Evolutionary conservation across 2,113 vertebrate genomes (phyloP).

Genomic region (Anolis carolinensis): DNA sequence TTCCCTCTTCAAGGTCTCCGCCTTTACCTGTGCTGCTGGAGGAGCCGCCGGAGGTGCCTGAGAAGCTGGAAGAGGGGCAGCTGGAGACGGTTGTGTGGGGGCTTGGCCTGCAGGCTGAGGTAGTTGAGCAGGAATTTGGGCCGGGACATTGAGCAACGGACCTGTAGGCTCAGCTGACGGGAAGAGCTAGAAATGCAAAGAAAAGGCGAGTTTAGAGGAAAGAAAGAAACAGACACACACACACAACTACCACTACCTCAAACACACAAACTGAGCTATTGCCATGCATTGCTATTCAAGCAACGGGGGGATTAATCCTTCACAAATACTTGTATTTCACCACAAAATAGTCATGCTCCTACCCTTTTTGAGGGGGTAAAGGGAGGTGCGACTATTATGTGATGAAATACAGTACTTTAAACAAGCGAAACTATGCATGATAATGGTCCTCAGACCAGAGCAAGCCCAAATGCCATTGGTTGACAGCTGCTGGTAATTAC

Average conservation of each 20-base stretch:
- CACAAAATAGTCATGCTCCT: no score
- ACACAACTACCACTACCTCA: not conserved
- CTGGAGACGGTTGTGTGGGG: constrained; percentile 78
- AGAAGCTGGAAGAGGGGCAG: constrained; percentile 74
- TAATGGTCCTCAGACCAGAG: no score
- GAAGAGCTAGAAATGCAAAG: constrained; percentile 79
- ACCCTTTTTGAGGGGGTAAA: no score
- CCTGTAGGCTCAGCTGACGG: constrained; percentile 80
- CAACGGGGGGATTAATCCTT: no score
- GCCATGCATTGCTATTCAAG: no score
- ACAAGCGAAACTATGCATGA: no score
- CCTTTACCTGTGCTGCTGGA: constrained; percentile 73
- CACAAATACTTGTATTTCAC: no score
- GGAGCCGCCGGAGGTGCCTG: constrained; percentile 72
- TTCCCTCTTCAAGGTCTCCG: not conserved
- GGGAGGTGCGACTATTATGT: no score
- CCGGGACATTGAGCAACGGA: constrained; percentile 80
- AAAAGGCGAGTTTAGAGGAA: not conserved
- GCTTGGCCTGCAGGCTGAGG: constrained; percentile 86
- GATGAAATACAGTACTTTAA: no score
- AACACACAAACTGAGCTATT: not conserved
- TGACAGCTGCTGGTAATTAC: no score
- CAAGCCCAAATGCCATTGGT: no score
- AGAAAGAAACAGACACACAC: not conserved
- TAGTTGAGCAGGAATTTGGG: constrained; percentile 83